phyloP scores from a whole-genome alignment of 2,797 vertebrate genomes.

The Toxotes lorentzi region DNA sequence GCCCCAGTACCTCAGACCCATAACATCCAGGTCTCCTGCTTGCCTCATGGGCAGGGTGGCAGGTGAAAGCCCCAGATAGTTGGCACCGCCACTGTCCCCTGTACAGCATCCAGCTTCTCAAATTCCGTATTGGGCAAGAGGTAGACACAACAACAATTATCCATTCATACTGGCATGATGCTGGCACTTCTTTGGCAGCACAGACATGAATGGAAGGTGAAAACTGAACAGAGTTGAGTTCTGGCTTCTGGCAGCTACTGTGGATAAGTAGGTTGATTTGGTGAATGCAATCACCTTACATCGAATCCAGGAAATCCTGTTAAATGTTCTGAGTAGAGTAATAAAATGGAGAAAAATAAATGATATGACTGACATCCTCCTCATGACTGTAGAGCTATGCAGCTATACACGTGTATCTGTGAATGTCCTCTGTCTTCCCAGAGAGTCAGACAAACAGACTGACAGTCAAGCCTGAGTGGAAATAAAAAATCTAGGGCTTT shows the following conservation, averaged over 20 bases:
- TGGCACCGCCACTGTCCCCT: constrained; percentile 50
- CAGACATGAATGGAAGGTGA: constrained; percentile 48
- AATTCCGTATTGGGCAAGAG: constrained; percentile 58
- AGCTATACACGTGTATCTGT: not conserved
- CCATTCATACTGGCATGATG: constrained; percentile 55
- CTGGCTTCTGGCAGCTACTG: constrained; percentile 22
- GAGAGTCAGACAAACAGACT: not conserved
- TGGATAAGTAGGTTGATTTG: constrained; percentile 30
- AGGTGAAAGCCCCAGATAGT: constrained; percentile 57
- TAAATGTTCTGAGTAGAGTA: constrained; percentile 18
- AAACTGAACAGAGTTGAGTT: constrained; percentile 43
- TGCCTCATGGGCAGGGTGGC: constrained; percentile 51
- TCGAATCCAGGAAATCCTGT: constrained; percentile 25
- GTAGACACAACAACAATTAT: constrained; percentile 66
- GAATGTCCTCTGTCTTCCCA: not conserved
- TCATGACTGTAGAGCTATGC: not conserved
- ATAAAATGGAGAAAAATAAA: not conserved
- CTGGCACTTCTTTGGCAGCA: constrained; percentile 48
- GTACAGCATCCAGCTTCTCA: constrained; percentile 53
- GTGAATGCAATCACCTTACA: constrained; percentile 39
- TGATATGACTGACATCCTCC: not conserved
- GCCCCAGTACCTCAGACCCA: constrained; percentile 19
- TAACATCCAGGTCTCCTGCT: constrained; percentile 38
- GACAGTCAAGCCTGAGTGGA: constrained; percentile 1
- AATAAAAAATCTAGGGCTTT: constrained; percentile 7